phyloP scores from a whole-genome alignment of 2,888 invertebrate species.

The Polylopha cassiicola region DNA sequence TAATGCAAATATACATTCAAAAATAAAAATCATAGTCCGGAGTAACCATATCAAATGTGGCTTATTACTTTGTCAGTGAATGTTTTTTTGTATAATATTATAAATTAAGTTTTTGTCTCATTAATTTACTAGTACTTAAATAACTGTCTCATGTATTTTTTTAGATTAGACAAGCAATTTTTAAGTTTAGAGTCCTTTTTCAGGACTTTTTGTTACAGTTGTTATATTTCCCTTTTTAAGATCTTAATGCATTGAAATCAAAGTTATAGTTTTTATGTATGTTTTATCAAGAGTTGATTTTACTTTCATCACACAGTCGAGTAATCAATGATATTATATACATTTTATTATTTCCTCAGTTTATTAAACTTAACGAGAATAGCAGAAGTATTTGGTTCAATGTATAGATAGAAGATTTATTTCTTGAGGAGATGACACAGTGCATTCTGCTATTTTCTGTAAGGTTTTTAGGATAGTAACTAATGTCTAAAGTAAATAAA shows the following conservation, averaged over 20 bases:
- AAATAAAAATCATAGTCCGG: too few relatives aligned
- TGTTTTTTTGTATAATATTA: constrained; percentile 12
- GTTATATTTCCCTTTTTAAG: constrained; percentile 48
- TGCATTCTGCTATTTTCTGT: too few relatives aligned
- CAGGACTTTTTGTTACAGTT: constrained; percentile 47
- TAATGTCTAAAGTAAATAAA: too few relatives aligned
- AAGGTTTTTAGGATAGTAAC: too few relatives aligned
- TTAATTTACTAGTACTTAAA: constrained; percentile 10
- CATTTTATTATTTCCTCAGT: constrained; percentile 47
- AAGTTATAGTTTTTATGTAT: constrained; percentile 49
- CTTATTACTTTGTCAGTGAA: constrained; percentile 5
- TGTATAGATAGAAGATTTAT: too few relatives aligned
- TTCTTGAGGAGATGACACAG: too few relatives aligned
- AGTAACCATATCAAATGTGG: too few relatives aligned
- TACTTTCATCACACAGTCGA: constrained; percentile 50
- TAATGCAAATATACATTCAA: too few relatives aligned
- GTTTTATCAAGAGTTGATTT: constrained; percentile 38
- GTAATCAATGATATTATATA: constrained; percentile 52
- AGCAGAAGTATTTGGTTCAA: too few relatives aligned
- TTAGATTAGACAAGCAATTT: constrained; percentile 33
- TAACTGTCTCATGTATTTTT: constrained; percentile 25
- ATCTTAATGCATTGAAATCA: constrained; percentile 48
- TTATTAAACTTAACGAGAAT: constrained; percentile 17
- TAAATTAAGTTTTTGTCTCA: constrained; percentile 12
- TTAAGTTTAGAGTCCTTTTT: constrained; percentile 46